Conservation (phyloP, 2,113 vertebrate genomes). For the Craseonycteris thonglongyai region DNA sequence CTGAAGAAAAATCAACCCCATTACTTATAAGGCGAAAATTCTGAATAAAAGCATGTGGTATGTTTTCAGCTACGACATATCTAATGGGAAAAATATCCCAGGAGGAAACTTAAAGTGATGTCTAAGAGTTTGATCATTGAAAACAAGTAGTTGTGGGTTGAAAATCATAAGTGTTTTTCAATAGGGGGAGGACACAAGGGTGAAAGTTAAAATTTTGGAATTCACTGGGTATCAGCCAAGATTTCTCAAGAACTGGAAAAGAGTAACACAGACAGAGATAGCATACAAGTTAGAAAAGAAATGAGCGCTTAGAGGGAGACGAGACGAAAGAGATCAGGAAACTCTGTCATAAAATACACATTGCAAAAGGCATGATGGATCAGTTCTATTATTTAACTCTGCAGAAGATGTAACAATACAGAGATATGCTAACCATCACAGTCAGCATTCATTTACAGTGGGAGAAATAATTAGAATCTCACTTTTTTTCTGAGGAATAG, state of each 20-base stretch:
- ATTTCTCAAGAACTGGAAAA: constrained; percentile 59
- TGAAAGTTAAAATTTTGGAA: background rate
- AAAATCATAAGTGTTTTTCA: background rate
- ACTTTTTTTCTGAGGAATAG: constrained; percentile 97
- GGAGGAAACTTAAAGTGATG: background rate
- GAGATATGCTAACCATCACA: constrained; percentile 86
- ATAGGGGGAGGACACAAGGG: background rate
- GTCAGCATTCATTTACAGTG: constrained; percentile 99
- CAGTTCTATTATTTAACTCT: constrained; percentile 86
- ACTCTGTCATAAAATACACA: constrained; percentile 79
- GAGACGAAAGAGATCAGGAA: constrained; percentile 63
- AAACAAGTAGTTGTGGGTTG: background rate
- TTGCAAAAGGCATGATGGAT: constrained; percentile 81
- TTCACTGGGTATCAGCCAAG: constrained; percentile 55
- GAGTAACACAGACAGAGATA: background rate
- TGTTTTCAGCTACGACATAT: background rate
- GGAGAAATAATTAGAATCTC: constrained; percentile 99
- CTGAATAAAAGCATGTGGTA: background rate
- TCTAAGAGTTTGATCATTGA: background rate
- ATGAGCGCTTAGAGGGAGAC: background rate
- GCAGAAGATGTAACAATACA: constrained; percentile 83
- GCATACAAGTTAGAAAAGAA: background rate
- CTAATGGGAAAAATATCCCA: background rate
- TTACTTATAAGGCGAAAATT: background rate
- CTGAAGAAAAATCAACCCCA: background rate